These are phyloP conservation scores for Calliphora vomitoria DNA, from an alignment of 2,888 invertebrate species.

Conservation along the genomic window DNA sequence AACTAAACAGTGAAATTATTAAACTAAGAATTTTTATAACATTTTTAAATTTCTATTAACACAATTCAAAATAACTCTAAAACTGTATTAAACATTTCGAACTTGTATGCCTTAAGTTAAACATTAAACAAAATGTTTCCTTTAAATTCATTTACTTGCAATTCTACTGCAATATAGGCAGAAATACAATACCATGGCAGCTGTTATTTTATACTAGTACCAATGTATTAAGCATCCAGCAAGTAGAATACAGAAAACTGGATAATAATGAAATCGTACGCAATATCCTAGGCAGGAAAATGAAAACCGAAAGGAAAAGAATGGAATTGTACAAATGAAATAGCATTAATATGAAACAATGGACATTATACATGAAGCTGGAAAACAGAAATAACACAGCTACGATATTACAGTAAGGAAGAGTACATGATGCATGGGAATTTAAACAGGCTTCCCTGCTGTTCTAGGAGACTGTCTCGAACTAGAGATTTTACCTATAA, in stretches of 20 bases:
- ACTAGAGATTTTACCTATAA: too few relatives aligned
- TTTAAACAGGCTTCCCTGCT: not conserved
- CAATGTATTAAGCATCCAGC: not conserved
- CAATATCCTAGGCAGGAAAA: slow-evolving; percentile 6
- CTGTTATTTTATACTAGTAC: not conserved
- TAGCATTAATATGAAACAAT: slow-evolving; percentile 29
- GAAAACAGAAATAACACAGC: not conserved
- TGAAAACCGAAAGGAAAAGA: not conserved
- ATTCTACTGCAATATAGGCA: not conserved
- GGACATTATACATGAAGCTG: slow-evolving; percentile 13
- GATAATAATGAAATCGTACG: not conserved
- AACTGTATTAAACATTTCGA: not conserved
- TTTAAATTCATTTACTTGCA: not conserved
- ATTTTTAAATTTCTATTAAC: too few relatives aligned
- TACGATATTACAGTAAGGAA: not conserved
- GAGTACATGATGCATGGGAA: not conserved
- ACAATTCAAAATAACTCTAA: too few relatives aligned
- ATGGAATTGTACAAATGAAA: not conserved
- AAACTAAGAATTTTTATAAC: too few relatives aligned
- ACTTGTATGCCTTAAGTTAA: not conserved
- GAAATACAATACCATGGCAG: not conserved
- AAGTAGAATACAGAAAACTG: not conserved
- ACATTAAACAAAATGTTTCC: not conserved
- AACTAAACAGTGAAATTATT: too few relatives aligned
- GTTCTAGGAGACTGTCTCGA: too few relatives aligned